phyloP scores from a whole-genome alignment of 1,140 invertebrate species.

The Procambarus clarkii region DNA sequence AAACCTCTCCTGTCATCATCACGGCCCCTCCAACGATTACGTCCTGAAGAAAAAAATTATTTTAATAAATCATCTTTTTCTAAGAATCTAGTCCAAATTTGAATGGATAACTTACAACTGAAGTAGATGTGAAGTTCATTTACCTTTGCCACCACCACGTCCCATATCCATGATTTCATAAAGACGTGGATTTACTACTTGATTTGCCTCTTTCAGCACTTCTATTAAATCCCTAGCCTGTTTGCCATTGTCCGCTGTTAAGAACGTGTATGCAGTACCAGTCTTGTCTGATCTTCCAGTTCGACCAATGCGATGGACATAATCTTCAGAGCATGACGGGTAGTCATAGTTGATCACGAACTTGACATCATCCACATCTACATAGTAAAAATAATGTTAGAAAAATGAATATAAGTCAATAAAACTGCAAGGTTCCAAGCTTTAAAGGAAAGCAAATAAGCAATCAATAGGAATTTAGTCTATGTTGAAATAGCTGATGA shows the following conservation, averaged over 20 bases:
- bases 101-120: too few relatives aligned
- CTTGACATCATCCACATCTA: conserved; percentile 99
- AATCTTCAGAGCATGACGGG: conserved; percentile 98
- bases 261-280: conserved; percentile 99
- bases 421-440: conserved; percentile 62
- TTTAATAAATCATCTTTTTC: neutral
- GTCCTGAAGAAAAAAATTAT: conserved; percentile 31
- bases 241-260: conserved; percentile 92
- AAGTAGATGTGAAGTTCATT: neutral
- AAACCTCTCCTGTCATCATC: conserved; percentile 68
- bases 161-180: conserved; percentile 80
- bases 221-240: conserved; percentile 94
- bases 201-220: conserved; percentile 95
- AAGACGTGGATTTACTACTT: conserved; percentile 79
- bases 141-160: conserved; percentile 74
- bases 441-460: neutral
- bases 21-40: conserved; percentile 72
- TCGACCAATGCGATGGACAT: conserved; percentile 98
- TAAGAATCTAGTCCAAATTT: too few relatives aligned
- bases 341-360: conserved; percentile 99
- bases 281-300: conserved; percentile 94
- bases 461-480: conserved; percentile 27
- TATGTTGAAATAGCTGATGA: conserved; percentile 7
- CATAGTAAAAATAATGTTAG: conserved; percentile 45
- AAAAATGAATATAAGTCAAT: neutral